Conservation (phyloP, 2,113 vertebrate species). For the Stictonetta naevosa region DNA sequence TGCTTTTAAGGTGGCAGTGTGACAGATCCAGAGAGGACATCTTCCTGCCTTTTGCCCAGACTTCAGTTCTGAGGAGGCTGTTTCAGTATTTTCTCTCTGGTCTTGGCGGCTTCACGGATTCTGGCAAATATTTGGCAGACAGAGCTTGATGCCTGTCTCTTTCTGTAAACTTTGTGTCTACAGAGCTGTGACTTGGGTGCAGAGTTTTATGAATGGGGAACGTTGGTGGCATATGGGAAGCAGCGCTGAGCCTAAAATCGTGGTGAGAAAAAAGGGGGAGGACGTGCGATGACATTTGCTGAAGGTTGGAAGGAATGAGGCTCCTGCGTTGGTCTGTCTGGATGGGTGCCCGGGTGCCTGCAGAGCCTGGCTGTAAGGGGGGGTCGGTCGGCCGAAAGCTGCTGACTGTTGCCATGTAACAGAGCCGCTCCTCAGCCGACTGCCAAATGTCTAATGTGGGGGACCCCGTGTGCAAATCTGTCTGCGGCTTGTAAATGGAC, state of each 20-base stretch:
- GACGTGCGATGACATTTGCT: neutral
- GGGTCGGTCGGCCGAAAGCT: fast-evolving
- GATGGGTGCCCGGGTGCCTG: fast-evolving
- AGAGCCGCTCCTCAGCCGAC: neutral
- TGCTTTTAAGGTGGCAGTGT: neutral
- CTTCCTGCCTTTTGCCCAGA: neutral
- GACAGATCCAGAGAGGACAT: neutral
- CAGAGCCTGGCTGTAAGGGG: neutral
- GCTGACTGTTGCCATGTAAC: fast-evolving
- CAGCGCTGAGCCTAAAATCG: neutral
- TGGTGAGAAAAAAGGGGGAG: neutral
- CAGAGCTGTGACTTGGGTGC: neutral
- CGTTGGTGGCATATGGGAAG: neutral
- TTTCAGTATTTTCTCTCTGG: neutral
- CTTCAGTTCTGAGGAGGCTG: fast-evolving
- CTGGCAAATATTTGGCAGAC: neutral
- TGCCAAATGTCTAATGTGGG: neutral
- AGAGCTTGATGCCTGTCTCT: neutral
- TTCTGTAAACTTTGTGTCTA: fast-evolving
- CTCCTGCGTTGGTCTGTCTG: neutral
- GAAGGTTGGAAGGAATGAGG: neutral
- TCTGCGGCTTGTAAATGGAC: neutral
- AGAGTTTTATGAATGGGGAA: neutral
- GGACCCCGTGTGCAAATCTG: neutral
- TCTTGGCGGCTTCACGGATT: neutral